A percentile compares a stretch with the other conserved stretches of the same genome.
Evolutionary conservation across 2,888 invertebrate species (phyloP).

Genomic region (Hyles lineata): DNA sequence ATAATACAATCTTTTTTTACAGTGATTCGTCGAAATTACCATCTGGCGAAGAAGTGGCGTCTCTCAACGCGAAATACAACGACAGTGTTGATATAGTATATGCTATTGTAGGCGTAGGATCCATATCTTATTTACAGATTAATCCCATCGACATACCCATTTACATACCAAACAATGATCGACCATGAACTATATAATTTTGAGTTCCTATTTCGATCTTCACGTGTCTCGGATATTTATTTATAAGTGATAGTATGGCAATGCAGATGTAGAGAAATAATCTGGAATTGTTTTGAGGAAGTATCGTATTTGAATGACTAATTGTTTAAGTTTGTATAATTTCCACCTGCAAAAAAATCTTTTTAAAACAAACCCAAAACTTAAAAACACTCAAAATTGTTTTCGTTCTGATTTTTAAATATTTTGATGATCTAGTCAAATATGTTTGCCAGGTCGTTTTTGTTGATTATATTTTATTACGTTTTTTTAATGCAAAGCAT

Average conservation of each 20-base stretch:
- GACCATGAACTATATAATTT: slow-evolving; percentile 38
- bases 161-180: slow-evolving; percentile 51
- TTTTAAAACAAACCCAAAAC: background rate
- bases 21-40: slow-evolving; percentile 66
- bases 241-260: too few relatives aligned
- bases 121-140: slow-evolving; percentile 75
- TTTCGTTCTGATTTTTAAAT: background rate
- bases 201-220: background rate
- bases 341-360: too few relatives aligned
- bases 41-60: slow-evolving; percentile 56
- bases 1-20: slow-evolving; percentile 46
- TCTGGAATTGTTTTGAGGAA: too few relatives aligned
- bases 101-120: slow-evolving; percentile 71
- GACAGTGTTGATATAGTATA: slow-evolving; percentile 70
- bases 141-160: slow-evolving; percentile 68
- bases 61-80: slow-evolving; percentile 58
- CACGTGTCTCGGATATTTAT: too few relatives aligned
- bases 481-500: background rate
- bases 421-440: slow-evolving; percentile 12
- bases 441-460: background rate
- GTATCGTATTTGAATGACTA: too few relatives aligned
- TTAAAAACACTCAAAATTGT: too few relatives aligned
- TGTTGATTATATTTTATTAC: background rate
- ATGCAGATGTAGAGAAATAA: too few relatives aligned
- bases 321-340: too few relatives aligned